phyloP scores from a whole-genome alignment of 1,140 invertebrate genomes.

The Zaprionus taronus region DNA sequence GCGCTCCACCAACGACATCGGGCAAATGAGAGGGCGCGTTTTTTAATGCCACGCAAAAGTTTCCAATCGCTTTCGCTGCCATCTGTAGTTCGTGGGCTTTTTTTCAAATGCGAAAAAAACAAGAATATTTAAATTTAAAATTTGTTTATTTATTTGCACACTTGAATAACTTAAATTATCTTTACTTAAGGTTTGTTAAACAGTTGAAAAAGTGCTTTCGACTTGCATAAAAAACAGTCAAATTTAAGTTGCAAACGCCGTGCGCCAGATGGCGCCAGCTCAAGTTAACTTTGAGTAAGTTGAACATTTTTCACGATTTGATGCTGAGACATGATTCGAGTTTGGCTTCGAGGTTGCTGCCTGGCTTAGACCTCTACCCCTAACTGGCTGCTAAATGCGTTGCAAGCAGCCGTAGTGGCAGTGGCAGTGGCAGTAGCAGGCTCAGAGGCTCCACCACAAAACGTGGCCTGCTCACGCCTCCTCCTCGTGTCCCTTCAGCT shows the following conservation, averaged over 20 bases:
- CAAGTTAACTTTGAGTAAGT: background rate
- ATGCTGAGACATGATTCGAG: background rate
- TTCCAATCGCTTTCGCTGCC: background rate
- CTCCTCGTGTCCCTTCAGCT: background rate
- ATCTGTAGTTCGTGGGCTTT: background rate
- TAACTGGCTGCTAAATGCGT: background rate
- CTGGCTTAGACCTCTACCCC: background rate
- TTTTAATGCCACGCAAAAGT: slow-evolving; percentile 26
- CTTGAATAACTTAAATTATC: background rate
- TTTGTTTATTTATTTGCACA: background rate
- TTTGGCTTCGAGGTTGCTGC: background rate
- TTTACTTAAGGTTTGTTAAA: background rate
- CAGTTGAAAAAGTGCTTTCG: background rate
- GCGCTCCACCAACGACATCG: background rate
- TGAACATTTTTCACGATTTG: background rate
- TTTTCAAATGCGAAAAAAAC: background rate
- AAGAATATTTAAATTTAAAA: background rate
- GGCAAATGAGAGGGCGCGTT: slow-evolving; percentile 2
- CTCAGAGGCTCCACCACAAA: slow-evolving; percentile 54
- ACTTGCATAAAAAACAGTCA: background rate
- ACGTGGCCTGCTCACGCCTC: slow-evolving; percentile 31
- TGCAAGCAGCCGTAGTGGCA: background rate
- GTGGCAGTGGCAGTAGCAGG: background rate
- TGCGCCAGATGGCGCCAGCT: slow-evolving; percentile 48
- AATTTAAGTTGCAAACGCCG: slow-evolving; percentile 2